phyloP scores from a whole-genome alignment of 2,888 invertebrate genomes.

The Chymomyza caudatula region DNA sequence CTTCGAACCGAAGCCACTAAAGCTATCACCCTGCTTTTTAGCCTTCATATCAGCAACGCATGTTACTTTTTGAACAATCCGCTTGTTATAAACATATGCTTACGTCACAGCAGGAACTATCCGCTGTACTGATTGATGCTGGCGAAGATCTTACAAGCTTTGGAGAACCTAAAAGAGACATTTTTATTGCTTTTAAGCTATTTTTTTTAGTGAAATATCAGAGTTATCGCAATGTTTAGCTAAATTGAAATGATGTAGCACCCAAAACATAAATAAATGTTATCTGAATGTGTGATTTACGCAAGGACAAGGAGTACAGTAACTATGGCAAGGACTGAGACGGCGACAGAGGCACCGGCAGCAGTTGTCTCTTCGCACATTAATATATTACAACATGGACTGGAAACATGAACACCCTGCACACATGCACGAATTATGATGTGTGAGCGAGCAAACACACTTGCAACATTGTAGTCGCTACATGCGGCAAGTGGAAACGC shows the following conservation, averaged over 20 bases:
- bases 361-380: conserved; percentile 70
- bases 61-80: too few species aligned
- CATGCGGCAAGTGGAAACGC: background rate
- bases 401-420: conserved; percentile 58
- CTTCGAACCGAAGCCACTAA: too few species aligned
- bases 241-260: conserved; percentile 58
- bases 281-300: conserved; percentile 59
- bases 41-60: too few species aligned
- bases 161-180: too few species aligned
- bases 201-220: too few species aligned
- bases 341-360: conserved; percentile 42
- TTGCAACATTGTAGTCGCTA: background rate
- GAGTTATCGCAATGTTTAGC: background rate
- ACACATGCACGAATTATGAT: conserved; percentile 58
- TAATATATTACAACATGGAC: conserved; percentile 71
- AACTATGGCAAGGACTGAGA: background rate
- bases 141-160: too few species aligned
- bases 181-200: too few species aligned
- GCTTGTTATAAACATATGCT: too few species aligned
- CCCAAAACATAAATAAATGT: conserved; percentile 50
- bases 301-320: background rate
- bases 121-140: too few species aligned
- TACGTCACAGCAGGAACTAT: too few species aligned
- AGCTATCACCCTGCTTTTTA: too few species aligned
- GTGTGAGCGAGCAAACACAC: conserved; percentile 48